phyloP scores from a whole-genome alignment of 2,797 vertebrate genomes.

The Pygocentrus nattereri region DNA sequence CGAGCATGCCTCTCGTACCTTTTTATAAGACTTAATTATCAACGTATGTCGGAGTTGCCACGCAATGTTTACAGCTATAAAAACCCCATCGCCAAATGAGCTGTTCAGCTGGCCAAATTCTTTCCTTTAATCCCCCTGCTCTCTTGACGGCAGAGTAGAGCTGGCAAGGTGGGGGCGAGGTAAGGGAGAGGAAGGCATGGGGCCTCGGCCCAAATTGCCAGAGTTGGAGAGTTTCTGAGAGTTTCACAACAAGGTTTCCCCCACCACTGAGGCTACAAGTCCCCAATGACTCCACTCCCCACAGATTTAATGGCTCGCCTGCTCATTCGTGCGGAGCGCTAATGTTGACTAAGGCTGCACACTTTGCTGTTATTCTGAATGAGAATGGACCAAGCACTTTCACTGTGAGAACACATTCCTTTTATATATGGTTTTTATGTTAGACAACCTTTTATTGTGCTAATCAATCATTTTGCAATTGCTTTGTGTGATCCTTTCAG shows the following conservation, averaged over 20 bases:
- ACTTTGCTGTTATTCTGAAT: not conserved
- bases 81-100: conserved; percentile 56
- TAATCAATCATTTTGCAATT: not conserved
- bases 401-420: not conserved
- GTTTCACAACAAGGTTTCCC: conserved; percentile 58
- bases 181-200: not conserved
- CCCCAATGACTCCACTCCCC: conserved; percentile 43
- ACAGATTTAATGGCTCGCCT: conserved; percentile 50
- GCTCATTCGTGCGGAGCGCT: conserved; percentile 33
- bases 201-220: conserved; percentile 28
- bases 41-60: conserved; percentile 52
- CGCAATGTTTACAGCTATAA: conserved; percentile 54
- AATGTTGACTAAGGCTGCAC: not conserved
- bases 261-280: conserved; percentile 51
- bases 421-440: not conserved
- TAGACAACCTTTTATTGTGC: not conserved
- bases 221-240: conserved; percentile 32
- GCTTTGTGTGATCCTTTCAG: not conserved
- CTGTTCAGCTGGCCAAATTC: conserved; percentile 53
- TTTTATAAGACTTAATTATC: conserved; percentile 51
- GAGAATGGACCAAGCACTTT: not conserved
- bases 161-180: conserved; percentile 16
- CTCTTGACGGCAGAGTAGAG: conserved; percentile 1
- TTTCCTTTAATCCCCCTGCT: conserved; percentile 44
- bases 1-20: conserved; percentile 32